Evolutionary conservation across 92 coral and sea anemone genomes (phyloP).

Genomic region (Umimayanthus chanpuru): DNA sequence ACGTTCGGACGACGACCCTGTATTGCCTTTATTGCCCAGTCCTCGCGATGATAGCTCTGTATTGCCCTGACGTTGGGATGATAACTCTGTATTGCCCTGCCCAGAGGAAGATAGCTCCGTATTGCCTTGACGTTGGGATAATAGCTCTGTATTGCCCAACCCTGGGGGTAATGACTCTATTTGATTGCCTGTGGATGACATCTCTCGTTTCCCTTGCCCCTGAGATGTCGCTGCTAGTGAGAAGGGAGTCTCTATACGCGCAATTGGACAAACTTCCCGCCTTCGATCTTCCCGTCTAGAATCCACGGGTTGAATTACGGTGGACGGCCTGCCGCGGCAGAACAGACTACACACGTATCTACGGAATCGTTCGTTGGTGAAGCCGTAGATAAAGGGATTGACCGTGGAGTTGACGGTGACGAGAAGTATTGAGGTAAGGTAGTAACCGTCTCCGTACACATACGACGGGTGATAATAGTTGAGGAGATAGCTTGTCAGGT

Average conservation of each 20-base stretch:
- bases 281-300: neutral
- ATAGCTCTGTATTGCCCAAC: neutral
- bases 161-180: neutral
- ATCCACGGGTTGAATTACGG: slow-evolving; percentile 1
- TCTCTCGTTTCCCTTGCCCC: neutral
- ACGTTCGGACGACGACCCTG: neutral
- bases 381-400: slow-evolving; percentile 71
- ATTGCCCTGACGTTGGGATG: neutral
- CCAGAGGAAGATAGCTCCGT: neutral
- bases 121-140: neutral
- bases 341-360: slow-evolving; percentile 39
- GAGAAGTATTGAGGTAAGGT: slow-evolving; percentile 65
- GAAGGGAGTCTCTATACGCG: neutral
- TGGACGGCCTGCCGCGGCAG: slow-evolving; percentile 34
- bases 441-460: slow-evolving; percentile 53
- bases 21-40: neutral
- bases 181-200: neutral
- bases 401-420: slow-evolving; percentile 70
- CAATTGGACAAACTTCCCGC: neutral
- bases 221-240: neutral
- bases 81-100: neutral
- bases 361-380: slow-evolving; percentile 57
- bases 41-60: neutral
- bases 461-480: slow-evolving; percentile 57
- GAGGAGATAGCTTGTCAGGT: slow-evolving; percentile 60